Conservation (phyloP, 2,888 invertebrate species). For the Escarpia spicata region DNA sequence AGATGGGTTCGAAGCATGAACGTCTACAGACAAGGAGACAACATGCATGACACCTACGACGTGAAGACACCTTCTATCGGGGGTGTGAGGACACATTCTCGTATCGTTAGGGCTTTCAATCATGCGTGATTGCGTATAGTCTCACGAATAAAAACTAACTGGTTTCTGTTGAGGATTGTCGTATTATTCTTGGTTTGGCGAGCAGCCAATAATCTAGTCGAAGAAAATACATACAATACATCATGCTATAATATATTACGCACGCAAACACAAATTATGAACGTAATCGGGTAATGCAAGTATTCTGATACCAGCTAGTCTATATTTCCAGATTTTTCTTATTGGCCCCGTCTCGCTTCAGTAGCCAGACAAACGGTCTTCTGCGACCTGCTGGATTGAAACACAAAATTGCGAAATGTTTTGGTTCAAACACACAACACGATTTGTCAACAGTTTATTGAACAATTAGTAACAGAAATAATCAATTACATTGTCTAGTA, state of each 20-base stretch:
- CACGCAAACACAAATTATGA: background rate
- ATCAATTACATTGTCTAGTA: background rate
- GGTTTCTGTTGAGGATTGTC: background rate
- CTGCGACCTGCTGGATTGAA: background rate
- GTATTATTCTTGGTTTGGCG: background rate
- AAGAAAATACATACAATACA: background rate
- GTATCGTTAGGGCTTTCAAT: background rate
- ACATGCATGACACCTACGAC: background rate
- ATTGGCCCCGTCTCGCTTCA: background rate
- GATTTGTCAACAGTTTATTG: background rate
- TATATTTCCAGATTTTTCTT: background rate
- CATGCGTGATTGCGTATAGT: background rate
- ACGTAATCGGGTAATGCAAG: background rate
- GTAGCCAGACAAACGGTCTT: background rate
- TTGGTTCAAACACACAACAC: background rate
- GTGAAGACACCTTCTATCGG: background rate
- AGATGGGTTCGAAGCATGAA: background rate
- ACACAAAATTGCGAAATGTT: background rate
- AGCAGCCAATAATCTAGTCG: background rate
- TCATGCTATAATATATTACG: background rate
- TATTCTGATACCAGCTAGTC: background rate
- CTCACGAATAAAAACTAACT: constrained; percentile 1
- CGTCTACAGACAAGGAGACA: background rate
- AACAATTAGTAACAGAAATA: background rate
- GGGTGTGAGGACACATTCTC: too few species aligned